A percentile compares a stretch with the other conserved stretches of the same genome.
These are phyloP conservation scores for Erpobdella octoculata DNA, from an alignment of 2,888 invertebrate species.

Conservation along the genomic window DNA sequence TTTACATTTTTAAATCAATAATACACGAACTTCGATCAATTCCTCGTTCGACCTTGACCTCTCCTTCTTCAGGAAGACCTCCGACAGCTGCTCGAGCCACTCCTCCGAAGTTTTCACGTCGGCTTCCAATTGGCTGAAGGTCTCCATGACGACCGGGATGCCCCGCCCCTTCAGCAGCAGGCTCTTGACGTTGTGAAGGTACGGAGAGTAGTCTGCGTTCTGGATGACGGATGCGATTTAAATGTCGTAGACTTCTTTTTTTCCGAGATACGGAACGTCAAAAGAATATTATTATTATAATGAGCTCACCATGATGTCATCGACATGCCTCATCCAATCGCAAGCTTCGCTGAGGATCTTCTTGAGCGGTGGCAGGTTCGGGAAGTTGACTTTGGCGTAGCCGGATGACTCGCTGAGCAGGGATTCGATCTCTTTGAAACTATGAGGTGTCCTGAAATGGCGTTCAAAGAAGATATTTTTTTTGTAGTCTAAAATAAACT, in stretches of 20 bases:
- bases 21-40: background rate
- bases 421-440: background rate
- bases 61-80: background rate
- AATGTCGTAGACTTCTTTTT: background rate
- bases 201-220: background rate
- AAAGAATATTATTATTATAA: too few species aligned
- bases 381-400: background rate
- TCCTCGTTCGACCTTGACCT: background rate
- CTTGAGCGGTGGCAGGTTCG: background rate
- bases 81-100: conserved; percentile 8
- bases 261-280: too few species aligned
- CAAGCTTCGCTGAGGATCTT: background rate
- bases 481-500: background rate
- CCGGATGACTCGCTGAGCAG: background rate
- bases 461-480: background rate
- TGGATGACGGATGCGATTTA: background rate
- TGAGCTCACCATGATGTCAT: background rate
- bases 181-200: background rate
- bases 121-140: conserved; percentile 9
- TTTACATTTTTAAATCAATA: background rate
- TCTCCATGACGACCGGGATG: conserved; percentile 12
- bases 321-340: background rate
- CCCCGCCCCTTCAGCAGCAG: background rate
- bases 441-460: background rate
- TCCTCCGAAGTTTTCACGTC: background rate